Evolutionary conservation across 1,140 invertebrate genomes (phyloP).

Genomic region (Maconellicoccus hirsutus): DNA sequence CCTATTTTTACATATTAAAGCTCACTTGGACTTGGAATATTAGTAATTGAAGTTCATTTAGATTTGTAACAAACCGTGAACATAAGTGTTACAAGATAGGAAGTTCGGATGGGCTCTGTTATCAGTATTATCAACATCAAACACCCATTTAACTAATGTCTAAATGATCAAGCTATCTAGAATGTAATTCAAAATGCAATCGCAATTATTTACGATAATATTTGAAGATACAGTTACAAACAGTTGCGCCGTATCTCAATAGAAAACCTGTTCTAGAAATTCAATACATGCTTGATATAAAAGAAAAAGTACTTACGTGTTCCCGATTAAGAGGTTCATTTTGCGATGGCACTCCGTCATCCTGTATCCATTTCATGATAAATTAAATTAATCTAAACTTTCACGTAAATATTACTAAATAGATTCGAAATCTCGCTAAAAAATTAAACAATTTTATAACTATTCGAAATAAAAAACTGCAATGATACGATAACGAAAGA

Average conservation of each 20-base stretch:
- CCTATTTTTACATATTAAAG: too few relatives aligned
- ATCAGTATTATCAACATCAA: neutral
- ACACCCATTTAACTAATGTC: neutral
- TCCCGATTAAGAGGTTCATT: slow-evolving; percentile 8
- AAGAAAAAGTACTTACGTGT: slow-evolving; percentile 20
- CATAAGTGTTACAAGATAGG: neutral
- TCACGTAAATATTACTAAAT: neutral
- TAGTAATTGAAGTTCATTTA: too few relatives aligned
- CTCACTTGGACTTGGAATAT: too few relatives aligned
- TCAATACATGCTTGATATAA: neutral
- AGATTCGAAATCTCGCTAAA: neutral
- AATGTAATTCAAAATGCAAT: neutral
- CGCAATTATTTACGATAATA: neutral
- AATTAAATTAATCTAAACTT: neutral
- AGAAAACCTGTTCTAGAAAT: slow-evolving; percentile 15
- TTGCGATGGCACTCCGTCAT: neutral
- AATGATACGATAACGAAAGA: slow-evolving; percentile 1
- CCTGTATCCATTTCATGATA: slow-evolving; percentile 14
- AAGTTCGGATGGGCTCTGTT: neutral
- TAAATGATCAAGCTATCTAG: neutral
- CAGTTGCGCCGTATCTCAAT: neutral
- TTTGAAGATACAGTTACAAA: neutral
- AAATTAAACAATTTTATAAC: slow-evolving; percentile 12
- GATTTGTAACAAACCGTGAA: too few relatives aligned
- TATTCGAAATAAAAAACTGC: neutral